Evolutionary conservation across 2,888 invertebrate genomes (phyloP).

Genomic region (Calliphora vomitoria): DNA sequence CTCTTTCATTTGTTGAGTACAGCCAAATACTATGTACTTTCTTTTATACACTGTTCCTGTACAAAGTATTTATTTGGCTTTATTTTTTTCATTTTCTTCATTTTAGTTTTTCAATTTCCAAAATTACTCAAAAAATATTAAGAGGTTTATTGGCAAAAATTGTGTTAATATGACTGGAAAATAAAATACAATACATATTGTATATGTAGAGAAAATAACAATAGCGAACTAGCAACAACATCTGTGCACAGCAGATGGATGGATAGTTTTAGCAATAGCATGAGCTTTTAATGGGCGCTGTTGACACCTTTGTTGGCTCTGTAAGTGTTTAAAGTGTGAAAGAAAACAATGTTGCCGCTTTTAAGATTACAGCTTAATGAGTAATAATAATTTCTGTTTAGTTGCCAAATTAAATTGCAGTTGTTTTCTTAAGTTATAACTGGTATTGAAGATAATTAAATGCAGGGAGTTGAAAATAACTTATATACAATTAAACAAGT

Average conservation of each 20-base stretch:
- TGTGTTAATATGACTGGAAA: background rate
- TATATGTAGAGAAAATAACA: background rate
- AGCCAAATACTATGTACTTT: too few relatives aligned
- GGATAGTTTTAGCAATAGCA: background rate
- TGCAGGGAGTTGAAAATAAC: too few relatives aligned
- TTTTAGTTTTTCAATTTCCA: too few relatives aligned
- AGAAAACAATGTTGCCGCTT: background rate
- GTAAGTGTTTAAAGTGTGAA: background rate
- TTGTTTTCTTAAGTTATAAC: too few relatives aligned
- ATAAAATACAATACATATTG: background rate
- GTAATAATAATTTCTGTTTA: background rate
- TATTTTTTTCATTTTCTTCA: too few relatives aligned
- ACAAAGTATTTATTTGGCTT: too few relatives aligned
- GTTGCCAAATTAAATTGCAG: background rate
- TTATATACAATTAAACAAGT: too few relatives aligned
- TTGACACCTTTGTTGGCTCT: slow-evolving; percentile 13
- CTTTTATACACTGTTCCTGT: too few relatives aligned
- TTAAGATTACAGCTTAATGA: background rate
- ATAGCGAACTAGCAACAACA: background rate
- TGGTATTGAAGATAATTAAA: too few relatives aligned
- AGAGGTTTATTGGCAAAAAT: background rate
- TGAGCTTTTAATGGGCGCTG: slow-evolving; percentile 3
- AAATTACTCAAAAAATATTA: too few relatives aligned
- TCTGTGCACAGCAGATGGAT: background rate
- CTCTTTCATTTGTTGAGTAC: too few relatives aligned